Percentiles rank a stretch among this genome's conserved stretches.
phyloP scores from a whole-genome alignment of 2,888 invertebrate genomes.

The Tineola bisselliella region DNA sequence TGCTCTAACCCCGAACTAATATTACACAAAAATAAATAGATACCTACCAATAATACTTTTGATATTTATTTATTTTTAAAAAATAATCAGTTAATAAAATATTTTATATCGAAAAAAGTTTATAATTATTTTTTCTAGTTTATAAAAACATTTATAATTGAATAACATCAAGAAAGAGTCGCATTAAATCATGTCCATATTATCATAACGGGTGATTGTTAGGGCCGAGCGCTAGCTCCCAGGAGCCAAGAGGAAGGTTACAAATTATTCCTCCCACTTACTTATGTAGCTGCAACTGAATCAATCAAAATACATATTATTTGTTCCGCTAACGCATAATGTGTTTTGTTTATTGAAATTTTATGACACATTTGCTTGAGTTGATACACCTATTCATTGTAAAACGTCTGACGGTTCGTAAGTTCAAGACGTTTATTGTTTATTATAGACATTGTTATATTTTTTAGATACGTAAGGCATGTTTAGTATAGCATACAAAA shows the following conservation, averaged over 20 bases:
- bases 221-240: background rate
- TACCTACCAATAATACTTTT: no score
- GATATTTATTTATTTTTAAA: no score
- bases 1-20: no score
- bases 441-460: background rate
- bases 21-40: no score
- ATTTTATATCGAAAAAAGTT: no score
- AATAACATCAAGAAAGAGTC: background rate
- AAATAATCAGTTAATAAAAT: no score
- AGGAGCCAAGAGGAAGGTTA: constrained; percentile 22
- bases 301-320: constrained; percentile 51
- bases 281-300: constrained; percentile 61
- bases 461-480: no score
- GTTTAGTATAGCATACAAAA: no score
- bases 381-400: constrained; percentile 3
- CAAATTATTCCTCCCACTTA: constrained; percentile 66
- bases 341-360: constrained; percentile 10
- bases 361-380: constrained; percentile 1
- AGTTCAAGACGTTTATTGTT: background rate
- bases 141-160: background rate
- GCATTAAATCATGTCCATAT: constrained; percentile 6
- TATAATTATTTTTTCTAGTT: no score
- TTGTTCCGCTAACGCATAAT: constrained; percentile 31
- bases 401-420: background rate
- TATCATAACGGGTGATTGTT: constrained; percentile 8